phyloP scores from a whole-genome alignment of 2,113 vertebrate genomes.

The Leptosomus discolor region DNA sequence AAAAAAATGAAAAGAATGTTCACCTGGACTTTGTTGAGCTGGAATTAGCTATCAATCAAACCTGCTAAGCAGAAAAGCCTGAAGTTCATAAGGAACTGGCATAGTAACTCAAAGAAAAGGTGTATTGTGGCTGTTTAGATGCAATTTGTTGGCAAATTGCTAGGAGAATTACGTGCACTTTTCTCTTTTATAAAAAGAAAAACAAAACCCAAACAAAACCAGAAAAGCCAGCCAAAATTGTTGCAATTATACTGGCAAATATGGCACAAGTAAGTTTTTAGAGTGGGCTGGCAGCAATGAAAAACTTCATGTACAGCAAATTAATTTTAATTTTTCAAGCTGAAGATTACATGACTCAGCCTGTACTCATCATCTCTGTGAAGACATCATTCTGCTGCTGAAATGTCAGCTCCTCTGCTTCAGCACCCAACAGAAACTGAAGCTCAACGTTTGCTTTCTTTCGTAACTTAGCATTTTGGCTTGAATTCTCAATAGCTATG shows the following conservation, averaged over 20 bases:
- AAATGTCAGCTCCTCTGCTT: conserved; percentile 50
- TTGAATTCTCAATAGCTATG: conserved; percentile 23
- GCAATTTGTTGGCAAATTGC: background rate
- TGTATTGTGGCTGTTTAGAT: background rate
- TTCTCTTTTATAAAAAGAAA: background rate
- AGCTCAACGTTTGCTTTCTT: conserved; percentile 37
- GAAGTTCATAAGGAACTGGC: background rate
- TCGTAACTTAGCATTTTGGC: conserved; percentile 41
- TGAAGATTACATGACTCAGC: conserved; percentile 35
- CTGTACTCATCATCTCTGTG: conserved; percentile 42
- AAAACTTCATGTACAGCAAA: background rate
- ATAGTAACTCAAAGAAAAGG: background rate
- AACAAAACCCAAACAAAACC: background rate
- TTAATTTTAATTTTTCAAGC: conserved; percentile 48
- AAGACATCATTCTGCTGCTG: conserved; percentile 27
- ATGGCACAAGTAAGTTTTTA: conserved; percentile 15
- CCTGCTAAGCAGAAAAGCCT: background rate
- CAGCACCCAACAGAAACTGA: conserved; percentile 22
- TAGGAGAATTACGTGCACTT: background rate
- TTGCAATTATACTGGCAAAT: conserved; percentile 11
- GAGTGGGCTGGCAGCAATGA: background rate
- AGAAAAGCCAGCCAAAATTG: background rate
- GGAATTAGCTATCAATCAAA: background rate
- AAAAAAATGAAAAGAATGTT: background rate
- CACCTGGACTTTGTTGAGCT: background rate